Evolutionary conservation across 2,888 invertebrate genomes (phyloP), one percentile per base, ranked within the genome.

Genomic region (Drosophila falleni): DNA sequence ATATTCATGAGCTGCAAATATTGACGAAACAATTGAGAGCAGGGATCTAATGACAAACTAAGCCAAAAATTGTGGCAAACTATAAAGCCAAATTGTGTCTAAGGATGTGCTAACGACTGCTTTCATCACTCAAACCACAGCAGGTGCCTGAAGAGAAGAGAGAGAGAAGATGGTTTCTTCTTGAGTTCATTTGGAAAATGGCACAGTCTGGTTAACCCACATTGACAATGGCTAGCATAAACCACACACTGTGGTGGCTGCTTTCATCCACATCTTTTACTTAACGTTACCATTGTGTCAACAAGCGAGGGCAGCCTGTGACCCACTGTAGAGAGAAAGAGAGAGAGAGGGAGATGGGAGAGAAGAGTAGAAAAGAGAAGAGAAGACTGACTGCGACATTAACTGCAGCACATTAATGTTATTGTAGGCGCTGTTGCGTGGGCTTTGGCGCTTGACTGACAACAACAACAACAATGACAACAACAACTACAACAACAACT

Each of bases 351-450:
- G 9, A 29, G 3, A 0, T 11, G 15, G 35, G 23, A 19, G 42
- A 44, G 39, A 9, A 19, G 37, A n/a, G 26, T 37, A 39, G 16
- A 39, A 23, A 5, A 44, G 16, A 16, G 33, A 13, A 29, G 29
- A 9, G 33, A n/a, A 35, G 54, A 33, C 47, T 62, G 71, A 67
- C 55, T 65, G 54, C 71, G 70, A 69, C 88, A 88, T 88, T 88
- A 83, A 86, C 86, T 86, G 84, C 85, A 80, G 80, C 82, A 72
- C 88, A 80, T 88, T 83, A 88, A 88, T 81, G 84, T 81, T 83
- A 83, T 86, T 86, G 88, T 83, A 78, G 88, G 86, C 80, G 71
- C 64, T 61, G 80, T 58, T 74, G 69, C 74, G 82, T 85, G 80
- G 80, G 70, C 66, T 80, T 76, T 65, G n/a, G 61, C 66, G 75